phyloP scores from a whole-genome alignment of 2,113 vertebrate species.

The Anolis carolinensis region DNA sequence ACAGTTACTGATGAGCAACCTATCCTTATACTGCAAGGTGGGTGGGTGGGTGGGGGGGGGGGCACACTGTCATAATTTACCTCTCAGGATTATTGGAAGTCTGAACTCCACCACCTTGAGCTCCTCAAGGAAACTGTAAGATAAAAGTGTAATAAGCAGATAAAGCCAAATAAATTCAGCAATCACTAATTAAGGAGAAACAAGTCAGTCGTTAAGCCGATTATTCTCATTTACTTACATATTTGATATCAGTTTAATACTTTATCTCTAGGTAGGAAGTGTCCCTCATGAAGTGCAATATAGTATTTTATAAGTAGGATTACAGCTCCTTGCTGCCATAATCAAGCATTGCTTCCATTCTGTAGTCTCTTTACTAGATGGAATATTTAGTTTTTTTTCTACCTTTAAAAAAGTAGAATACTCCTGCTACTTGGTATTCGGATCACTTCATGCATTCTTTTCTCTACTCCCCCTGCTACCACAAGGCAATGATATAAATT shows the following conservation, averaged over 20 bases:
- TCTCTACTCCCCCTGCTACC: neutral
- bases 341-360: neutral
- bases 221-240: neutral
- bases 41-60: too few species aligned
- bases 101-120: neutral
- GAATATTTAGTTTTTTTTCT: neutral
- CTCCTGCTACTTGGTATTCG: neutral
- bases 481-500: conserved; percentile 31
- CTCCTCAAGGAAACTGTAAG: neutral
- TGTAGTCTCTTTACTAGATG: neutral
- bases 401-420: neutral
- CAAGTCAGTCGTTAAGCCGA: neutral
- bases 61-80: neutral
- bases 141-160: neutral
- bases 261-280: conserved; percentile 1
- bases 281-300: neutral
- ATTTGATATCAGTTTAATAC: neutral
- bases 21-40: neutral
- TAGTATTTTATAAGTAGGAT: neutral
- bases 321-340: neutral
- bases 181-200: neutral
- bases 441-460: fast-evolving
- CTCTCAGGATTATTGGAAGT: neutral
- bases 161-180: neutral
- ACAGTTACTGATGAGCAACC: too few species aligned